Evolutionary conservation across 2,113 vertebrate genomes (phyloP), one percentile per base, ranked within the genome.

Genomic region (Hystrix cristata): DNA sequence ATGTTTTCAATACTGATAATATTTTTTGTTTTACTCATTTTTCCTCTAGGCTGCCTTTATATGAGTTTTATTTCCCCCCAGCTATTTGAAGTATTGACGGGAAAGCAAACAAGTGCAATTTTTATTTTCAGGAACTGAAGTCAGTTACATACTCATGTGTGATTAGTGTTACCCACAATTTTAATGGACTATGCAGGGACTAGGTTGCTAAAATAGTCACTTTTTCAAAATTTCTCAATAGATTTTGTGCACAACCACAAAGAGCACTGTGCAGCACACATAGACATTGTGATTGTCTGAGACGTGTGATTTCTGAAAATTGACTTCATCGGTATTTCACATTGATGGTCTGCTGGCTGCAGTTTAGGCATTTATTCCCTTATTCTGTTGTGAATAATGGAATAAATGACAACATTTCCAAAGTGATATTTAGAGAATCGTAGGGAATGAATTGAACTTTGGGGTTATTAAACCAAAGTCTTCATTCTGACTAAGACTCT

Each of bases 81-180:
- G 27, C 3, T 65, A 0, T 23, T 87, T 95, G 38, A 96, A 59
- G 13, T 94, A 96, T 29, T 25, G 9, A 96, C 72, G 43, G 96
- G 69, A 97, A 95, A 97, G 91, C 90, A 12, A 60, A 46, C 13
- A 83, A 85, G 97, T 94, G 14, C 76, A 95, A 78, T 97, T 98
- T 95, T 91, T 67, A 25, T 95, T 98, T 97, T 96, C 69, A 74
- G 62, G 81, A 95, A 90, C 90, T 95, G 46, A 84, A 96, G 60
- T 93, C 78, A 97, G 21, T 97, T 98, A 85, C 48, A 80, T 27
- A 57, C 3, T 43, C 7, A 87, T 48, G 72, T 96, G 91, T 97
- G 86, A 97, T 96, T 97, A 96, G 95, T 71, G 90, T 34, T 67
- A 62, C 71, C 96, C 89, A 85, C 13, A 78, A 19, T 71, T 76